Conservation (phyloP, 2,888 invertebrate genomes). For the Cantharis lateralis region DNA sequence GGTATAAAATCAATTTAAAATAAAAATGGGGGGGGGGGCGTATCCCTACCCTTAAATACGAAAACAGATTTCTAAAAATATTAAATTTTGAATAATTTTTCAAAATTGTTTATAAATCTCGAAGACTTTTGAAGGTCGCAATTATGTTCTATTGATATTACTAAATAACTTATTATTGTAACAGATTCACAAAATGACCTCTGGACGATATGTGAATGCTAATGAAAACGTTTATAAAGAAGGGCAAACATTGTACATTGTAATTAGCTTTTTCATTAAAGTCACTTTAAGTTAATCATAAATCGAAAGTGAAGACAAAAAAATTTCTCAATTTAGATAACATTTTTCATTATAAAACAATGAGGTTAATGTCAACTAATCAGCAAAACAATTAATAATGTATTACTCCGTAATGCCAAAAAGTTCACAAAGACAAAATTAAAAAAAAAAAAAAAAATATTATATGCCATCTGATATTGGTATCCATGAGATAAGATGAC, state of each 20-base stretch:
- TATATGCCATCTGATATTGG: neutral
- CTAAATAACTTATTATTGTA: neutral
- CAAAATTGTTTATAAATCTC: neutral
- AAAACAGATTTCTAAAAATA: neutral
- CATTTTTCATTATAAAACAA: neutral
- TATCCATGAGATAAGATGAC: neutral
- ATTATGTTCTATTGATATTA: neutral
- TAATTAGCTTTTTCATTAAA: neutral
- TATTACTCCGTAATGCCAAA: neutral
- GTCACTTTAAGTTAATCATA: neutral
- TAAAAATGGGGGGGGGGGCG: too few species aligned
- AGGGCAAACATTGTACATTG: neutral
- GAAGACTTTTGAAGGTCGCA: neutral
- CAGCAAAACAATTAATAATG: neutral
- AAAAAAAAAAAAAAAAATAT: too few species aligned
- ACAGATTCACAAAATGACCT: conserved; percentile 1
- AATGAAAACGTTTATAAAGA: neutral
- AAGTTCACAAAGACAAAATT: too few species aligned
- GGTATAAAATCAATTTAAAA: too few species aligned
- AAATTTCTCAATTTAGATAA: neutral
- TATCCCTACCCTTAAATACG: too few species aligned
- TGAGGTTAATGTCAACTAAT: neutral
- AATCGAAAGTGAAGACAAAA: neutral
- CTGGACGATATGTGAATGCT: neutral
- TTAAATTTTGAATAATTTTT: neutral